Evolutionary conservation across 2,113 vertebrate genomes (phyloP).

Genomic region (Carettochelys insculpta): DNA sequence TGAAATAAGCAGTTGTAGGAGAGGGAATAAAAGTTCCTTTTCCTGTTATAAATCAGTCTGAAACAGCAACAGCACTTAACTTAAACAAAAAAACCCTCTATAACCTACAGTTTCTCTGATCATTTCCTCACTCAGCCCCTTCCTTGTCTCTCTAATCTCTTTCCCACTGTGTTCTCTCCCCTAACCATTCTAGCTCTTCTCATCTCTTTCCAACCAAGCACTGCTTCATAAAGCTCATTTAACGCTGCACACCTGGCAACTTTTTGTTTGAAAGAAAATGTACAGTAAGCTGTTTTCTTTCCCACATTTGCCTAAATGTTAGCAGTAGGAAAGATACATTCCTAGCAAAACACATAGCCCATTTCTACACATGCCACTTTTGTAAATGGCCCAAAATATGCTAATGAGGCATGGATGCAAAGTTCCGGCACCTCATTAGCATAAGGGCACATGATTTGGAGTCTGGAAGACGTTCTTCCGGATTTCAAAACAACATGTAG

Average conservation of each 20-base stretch:
- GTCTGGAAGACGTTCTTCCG: no score
- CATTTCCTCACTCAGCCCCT: neutral
- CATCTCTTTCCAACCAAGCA: neutral
- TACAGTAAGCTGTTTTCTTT: conserved; percentile 7
- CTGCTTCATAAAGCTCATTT: neutral
- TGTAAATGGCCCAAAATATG: no score
- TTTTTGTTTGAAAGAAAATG: neutral
- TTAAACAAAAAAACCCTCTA: neutral
- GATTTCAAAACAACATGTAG: no score
- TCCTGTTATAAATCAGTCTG: neutral
- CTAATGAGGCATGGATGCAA: no score
- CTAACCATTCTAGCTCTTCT: neutral
- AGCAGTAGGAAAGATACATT: neutral
- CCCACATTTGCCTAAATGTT: neutral
- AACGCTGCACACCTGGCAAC: conserved; percentile 6
- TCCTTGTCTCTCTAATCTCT: neutral
- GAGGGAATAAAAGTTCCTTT: neutral
- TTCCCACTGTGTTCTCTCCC: neutral
- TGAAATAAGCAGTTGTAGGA: neutral
- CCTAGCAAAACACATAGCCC: neutral
- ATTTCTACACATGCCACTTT: no score
- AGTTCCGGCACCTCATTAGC: no score
- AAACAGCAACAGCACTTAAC: neutral
- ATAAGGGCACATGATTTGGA: no score
- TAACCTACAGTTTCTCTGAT: neutral